These are phyloP conservation scores for Ylistrum balloti DNA, from an alignment of 1,140 invertebrate species.

Conservation along the genomic window DNA sequence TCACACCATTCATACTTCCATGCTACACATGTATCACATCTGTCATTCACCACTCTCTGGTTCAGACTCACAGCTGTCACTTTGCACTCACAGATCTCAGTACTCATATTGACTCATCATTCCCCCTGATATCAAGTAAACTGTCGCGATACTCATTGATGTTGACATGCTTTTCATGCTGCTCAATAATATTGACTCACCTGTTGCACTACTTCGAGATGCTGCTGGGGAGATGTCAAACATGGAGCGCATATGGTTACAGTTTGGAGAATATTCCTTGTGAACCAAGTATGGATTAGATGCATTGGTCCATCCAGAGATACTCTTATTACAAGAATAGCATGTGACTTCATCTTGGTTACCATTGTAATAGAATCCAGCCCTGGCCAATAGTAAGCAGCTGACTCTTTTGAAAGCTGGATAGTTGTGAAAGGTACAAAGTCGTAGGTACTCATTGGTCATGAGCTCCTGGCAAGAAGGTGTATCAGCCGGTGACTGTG, in stretches of 20 bases:
- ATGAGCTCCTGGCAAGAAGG: neutral
- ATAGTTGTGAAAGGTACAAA: constrained; percentile 21
- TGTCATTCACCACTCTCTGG: too few species aligned
- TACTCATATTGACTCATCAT: too few species aligned
- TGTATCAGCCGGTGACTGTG: neutral
- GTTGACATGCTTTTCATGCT: too few species aligned
- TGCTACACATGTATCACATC: too few species aligned
- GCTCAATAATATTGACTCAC: neutral
- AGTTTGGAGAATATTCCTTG: constrained; percentile 37
- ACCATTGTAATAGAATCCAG: constrained; percentile 47
- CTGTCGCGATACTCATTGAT: neutral
- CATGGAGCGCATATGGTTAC: neutral
- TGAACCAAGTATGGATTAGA: neutral
- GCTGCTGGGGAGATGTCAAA: neutral
- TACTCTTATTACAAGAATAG: constrained; percentile 33
- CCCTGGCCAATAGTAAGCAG: neutral
- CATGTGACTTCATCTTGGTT: constrained; percentile 48
- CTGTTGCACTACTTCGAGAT: neutral
- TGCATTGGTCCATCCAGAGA: neutral
- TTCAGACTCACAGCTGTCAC: too few species aligned
- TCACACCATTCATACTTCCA: too few species aligned
- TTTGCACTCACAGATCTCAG: too few species aligned
- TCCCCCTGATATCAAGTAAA: too few species aligned
- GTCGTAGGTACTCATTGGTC: constrained; percentile 9
- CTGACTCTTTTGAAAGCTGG: neutral